Base-by-base conservation (phyloP, 2,888 invertebrate species). In the Yponomeuta cagnagella region DNA sequence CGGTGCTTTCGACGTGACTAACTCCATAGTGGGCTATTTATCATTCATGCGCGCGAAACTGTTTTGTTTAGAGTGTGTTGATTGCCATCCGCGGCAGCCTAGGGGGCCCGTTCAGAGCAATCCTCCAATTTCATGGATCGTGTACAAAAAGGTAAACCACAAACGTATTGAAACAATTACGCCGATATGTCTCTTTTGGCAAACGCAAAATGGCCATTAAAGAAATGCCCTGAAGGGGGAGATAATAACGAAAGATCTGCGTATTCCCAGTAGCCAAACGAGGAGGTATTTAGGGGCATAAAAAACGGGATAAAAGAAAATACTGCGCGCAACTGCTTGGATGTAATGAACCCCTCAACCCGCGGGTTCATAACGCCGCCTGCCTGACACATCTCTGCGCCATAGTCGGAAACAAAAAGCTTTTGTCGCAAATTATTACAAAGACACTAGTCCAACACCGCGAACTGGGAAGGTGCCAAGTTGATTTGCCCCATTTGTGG, bases 341-440 rank as follows among this genome's bases (percentile, higher is more conserved):
- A 58, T 58, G 52, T 58, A 58, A 58, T 58, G 52, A 58, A 58
- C 52, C 52, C 43, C 43, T 43, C 43, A 43, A 43, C 43, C 6
- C 52, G 52, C 52, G 12, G 15, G 52, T 58, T 15, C 52, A 58
- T 58, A 58, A 58, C 15, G 15, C 15, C 52, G 52, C 15, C 43
- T 58, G 52, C 52, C 52, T 43, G 52, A 58, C 52, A 58, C 52
- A 58, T 58, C 52, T 58, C 52, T 15, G 52, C 12, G 52, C 5
- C 31, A 12, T 31, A 65, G 33, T 31, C 30, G 30, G 65, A 65
- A 33, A 65, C 65, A 52, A 68, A 30, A 68, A 12, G 52, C 52
- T 30, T 68, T 48, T 68, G 68, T 68, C 31, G 12, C 30, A 52
- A 68, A 68, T 68, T 31, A 68, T 68, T 52, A 68, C 68, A 67